These are phyloP conservation scores for Sepiola atlantica DNA, from an alignment of 2,888 invertebrate species.

Conservation along the genomic window DNA sequence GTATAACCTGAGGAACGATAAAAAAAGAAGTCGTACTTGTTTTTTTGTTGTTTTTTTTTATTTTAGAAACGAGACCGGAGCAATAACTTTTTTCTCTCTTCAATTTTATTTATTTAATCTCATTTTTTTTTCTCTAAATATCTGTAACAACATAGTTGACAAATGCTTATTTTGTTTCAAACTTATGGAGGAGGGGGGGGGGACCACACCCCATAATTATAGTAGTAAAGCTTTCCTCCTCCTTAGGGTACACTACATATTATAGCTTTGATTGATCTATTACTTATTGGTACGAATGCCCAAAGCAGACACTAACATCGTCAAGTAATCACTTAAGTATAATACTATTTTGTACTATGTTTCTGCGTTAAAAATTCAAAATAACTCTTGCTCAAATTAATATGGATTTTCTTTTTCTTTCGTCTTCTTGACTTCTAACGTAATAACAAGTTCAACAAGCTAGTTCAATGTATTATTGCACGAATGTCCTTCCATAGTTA, in stretches of 20 bases:
- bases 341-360: background rate
- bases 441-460: constrained; percentile 9
- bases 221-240: constrained; percentile 32
- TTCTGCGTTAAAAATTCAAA: background rate
- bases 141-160: background rate
- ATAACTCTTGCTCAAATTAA: background rate
- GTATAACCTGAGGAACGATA: background rate
- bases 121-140: background rate
- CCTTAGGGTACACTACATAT: background rate
- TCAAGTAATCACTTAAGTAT: background rate
- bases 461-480: background rate
- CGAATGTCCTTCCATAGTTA: constrained; percentile 1
- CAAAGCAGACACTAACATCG: background rate
- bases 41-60: background rate
- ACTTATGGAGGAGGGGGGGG: background rate
- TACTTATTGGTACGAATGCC: background rate
- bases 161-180: background rate
- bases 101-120: background rate
- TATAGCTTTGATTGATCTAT: background rate
- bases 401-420: background rate
- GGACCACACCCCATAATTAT: constrained; percentile 32
- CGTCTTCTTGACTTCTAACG: background rate
- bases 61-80: background rate
- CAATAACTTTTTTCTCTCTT: background rate
- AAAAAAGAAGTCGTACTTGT: background rate